Evolutionary conservation across 2,113 vertebrate species (phyloP), one percentile per base, ranked within the genome.

Genomic region (Solea senegalensis): DNA sequence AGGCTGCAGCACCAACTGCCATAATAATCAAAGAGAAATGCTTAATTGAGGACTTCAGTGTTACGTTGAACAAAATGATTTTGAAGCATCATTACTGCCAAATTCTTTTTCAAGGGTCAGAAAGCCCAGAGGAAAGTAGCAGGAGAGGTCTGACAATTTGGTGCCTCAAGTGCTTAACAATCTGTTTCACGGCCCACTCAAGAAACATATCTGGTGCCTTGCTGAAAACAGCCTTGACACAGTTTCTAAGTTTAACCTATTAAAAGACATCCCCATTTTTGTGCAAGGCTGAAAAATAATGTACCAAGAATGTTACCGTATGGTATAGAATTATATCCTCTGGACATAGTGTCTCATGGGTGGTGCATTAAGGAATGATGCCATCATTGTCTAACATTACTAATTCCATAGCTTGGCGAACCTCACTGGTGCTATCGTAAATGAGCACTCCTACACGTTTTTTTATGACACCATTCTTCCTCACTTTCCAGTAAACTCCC

Each of bases 161-260:
- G 59, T 75, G 64, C 58, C 69, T 69, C 56, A 70, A 69, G 76
- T 69, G 7, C 50, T 79, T 71, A 69, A 75, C 65, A 45, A 52
- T 70, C 10, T 43, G 27, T 73, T 80, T 62, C 68, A 41, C 55
- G 43, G 55, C 69, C 67, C 65, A 69, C 72, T 63, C 57, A 51
- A 74, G 55, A 85, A 72, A 50, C 43, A 68, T 66, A 64, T 65
- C 57, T 74, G 70, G 27, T 13, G 73, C 74, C 72, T 85, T 48
- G 44, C 39, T 81, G 45, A 64, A 80, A 87, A 85, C 91, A 80
- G 46, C 57, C 63, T 69, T 76, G 68, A 69, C 84, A 65, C 34
- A 34, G 34, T 34, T 34, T 60, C 72, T 70, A 51, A 65, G 72
- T 71, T 83, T 72, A 64, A 64, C 61, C 61, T 51, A 7, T 51